Percentiles rank a stretch among this genome's conserved stretches.
Evolutionary conservation across 2,888 invertebrate species (phyloP).

Genomic region (Lasioglossum villosulum): DNA sequence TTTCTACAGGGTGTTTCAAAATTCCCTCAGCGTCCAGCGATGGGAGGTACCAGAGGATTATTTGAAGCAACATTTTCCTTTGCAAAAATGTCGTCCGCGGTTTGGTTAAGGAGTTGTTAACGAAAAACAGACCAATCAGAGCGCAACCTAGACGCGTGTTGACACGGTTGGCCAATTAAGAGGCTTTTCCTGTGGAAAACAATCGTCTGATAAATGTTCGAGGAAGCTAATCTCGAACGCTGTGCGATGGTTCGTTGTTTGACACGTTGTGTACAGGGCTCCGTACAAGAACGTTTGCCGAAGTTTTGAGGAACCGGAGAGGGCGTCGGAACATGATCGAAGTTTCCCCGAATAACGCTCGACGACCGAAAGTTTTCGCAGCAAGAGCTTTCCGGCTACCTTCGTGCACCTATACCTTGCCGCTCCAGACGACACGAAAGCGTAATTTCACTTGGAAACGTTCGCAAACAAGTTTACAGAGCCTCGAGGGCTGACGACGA

Average conservation of each 20-base stretch:
- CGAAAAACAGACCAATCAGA: too few relatives aligned
- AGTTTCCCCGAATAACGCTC: conserved; percentile 6
- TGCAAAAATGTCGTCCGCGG: too few relatives aligned
- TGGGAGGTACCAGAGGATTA: too few relatives aligned
- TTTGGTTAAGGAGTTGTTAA: too few relatives aligned
- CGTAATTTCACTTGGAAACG: conserved; percentile 66
- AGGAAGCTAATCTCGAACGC: neutral
- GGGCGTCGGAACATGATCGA: neutral
- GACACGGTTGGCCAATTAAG: too few relatives aligned
- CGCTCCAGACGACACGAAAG: conserved; percentile 6
- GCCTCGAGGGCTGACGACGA: neutral
- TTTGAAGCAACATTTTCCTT: too few relatives aligned
- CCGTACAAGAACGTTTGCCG: neutral
- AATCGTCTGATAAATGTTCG: neutral
- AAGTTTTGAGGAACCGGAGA: neutral
- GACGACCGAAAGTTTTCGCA: conserved; percentile 7
- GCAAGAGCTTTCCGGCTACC: neutral
- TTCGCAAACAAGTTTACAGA: conserved; percentile 66
- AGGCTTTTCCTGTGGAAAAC: too few relatives aligned
- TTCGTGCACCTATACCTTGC: neutral
- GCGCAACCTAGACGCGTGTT: too few relatives aligned
- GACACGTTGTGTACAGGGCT: neutral
- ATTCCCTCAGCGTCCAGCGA: too few relatives aligned
- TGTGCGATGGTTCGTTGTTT: neutral
- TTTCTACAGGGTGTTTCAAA: too few relatives aligned